These are phyloP conservation scores for Pseudomyrmex dendroicus DNA, from an alignment of 1,140 invertebrate genomes.

Conservation along the genomic window DNA sequence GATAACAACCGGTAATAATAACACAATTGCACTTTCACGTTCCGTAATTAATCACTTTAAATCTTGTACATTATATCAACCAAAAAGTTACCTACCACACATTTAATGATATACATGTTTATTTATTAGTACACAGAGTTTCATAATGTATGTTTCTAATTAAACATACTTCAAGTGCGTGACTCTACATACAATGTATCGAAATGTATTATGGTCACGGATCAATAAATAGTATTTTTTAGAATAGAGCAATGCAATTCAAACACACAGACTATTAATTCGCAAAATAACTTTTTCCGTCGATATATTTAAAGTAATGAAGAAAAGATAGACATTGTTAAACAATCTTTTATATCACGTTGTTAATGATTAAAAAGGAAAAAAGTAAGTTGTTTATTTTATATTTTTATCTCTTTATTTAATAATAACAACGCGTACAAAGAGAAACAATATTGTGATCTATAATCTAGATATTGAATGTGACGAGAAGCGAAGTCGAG, in stretches of 20 bases:
- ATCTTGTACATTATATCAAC: neutral
- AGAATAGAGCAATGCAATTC: neutral
- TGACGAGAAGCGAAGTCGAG: conserved; percentile 5
- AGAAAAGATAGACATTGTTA: too few relatives aligned
- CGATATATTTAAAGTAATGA: too few relatives aligned
- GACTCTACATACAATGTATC: neutral
- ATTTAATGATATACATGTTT: conserved; percentile 26
- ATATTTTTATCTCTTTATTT: neutral
- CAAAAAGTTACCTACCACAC: conserved; percentile 5
- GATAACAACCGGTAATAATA: conserved; percentile 24
- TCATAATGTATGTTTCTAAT: conserved; percentile 16
- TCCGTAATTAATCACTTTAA: conserved; percentile 30
- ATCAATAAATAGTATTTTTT: neutral
- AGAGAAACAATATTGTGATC: neutral
- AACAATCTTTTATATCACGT: too few relatives aligned
- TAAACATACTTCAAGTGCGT: neutral
- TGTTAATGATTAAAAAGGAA: too few relatives aligned
- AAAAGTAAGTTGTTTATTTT: neutral
- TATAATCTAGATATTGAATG: conserved; percentile 20
- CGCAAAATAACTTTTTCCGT: too few relatives aligned
- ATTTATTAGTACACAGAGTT: neutral
- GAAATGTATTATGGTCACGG: neutral
- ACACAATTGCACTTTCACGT: conserved; percentile 16
- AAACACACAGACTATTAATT: too few relatives aligned
- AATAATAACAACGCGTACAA: neutral